Conservation (phyloP, 2,113 vertebrate species). For the Carollia perspicillata region DNA sequence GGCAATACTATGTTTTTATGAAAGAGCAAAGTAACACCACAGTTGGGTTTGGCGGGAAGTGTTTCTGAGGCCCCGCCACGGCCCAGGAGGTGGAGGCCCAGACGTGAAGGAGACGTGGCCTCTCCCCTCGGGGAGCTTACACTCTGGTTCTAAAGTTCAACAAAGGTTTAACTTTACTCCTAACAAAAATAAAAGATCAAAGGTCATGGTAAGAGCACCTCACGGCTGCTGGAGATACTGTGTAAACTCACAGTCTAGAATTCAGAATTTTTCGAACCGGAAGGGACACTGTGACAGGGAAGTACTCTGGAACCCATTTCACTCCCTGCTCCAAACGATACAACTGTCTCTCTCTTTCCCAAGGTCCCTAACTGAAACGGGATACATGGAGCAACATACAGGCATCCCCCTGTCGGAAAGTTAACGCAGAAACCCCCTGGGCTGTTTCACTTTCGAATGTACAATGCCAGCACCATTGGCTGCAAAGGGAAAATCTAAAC, state of each 20-base stretch:
- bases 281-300: neutral
- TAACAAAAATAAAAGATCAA: slow-evolving; percentile 58
- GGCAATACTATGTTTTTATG: neutral
- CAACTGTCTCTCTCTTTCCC: neutral
- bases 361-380: neutral
- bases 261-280: slow-evolving; percentile 10
- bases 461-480: neutral
- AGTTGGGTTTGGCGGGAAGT: neutral
- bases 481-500: neutral
- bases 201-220: neutral
- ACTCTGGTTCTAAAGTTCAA: slow-evolving; percentile 17
- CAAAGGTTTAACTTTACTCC: slow-evolving; percentile 44
- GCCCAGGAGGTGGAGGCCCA: neutral
- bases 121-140: neutral
- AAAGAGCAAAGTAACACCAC: neutral
- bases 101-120: neutral
- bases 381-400: neutral
- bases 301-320: slow-evolving; percentile 23
- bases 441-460: neutral
- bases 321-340: neutral
- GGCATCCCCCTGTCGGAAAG: neutral
- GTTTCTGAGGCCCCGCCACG: neutral
- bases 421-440: neutral
- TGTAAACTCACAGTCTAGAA: neutral
- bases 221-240: neutral